phyloP scores from a whole-genome alignment of 2,797 vertebrate species.

The Tamandua tetradactyla region DNA sequence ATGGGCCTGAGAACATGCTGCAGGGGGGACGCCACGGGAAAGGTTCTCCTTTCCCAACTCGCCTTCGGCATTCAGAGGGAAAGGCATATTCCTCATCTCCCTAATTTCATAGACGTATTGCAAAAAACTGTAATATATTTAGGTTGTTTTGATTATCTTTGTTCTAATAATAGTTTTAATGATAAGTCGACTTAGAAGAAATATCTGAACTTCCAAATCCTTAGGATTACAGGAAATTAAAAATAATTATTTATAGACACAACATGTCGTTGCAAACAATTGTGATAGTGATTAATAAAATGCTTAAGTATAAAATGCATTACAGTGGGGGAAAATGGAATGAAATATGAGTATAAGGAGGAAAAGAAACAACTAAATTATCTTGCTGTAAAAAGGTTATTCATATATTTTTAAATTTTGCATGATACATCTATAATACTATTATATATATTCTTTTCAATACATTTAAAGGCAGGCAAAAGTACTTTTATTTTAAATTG shows the following conservation, averaged over 20 bases:
- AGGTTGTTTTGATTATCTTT: conserved; percentile 31
- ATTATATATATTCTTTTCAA: background rate
- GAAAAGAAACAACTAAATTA: background rate
- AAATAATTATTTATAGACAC: background rate
- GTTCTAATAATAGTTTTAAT: conserved; percentile 33
- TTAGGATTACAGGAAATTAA: conserved; percentile 45
- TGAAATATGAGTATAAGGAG: conserved; percentile 36
- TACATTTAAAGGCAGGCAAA: background rate
- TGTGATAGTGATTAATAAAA: conserved; percentile 18
- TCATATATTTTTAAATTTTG: background rate
- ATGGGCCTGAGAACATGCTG: background rate
- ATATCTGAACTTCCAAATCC: background rate
- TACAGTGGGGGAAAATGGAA: conserved; percentile 11
- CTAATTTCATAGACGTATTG: background rate
- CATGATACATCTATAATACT: conserved; percentile 2
- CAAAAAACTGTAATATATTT: background rate
- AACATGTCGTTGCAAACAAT: conserved; percentile 7
- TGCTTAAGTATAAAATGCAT: conserved; percentile 30
- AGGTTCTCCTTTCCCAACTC: background rate
- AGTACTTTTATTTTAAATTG: conserved; percentile 6
- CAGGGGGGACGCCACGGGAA: background rate
- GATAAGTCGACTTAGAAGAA: conserved; percentile 1
- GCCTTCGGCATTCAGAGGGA: background rate
- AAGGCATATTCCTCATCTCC: background rate
- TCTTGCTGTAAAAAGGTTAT: background rate